A percentile compares a stretch with the other conserved stretches of the same genome.
These are phyloP conservation scores for Eciton burchellii DNA, from an alignment of 1,140 invertebrate species.

Conservation along the genomic window DNA sequence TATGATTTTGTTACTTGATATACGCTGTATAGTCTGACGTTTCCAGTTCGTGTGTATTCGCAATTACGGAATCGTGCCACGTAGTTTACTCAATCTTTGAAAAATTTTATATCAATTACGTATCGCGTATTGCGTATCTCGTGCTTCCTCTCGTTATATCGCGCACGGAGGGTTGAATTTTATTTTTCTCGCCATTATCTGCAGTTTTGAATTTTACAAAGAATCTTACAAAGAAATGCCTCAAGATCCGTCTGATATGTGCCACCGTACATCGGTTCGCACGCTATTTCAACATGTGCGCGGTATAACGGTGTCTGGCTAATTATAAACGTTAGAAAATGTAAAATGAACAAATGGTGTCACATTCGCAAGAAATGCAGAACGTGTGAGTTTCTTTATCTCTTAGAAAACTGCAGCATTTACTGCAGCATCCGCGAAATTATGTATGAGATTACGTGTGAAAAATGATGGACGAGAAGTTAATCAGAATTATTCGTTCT, in stretches of 20 bases:
- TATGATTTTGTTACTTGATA: conserved; percentile 28
- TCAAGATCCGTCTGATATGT: not conserved
- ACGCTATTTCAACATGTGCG: conserved; percentile 8
- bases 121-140: not conserved
- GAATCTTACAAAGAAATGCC: not conserved
- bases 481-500: not conserved
- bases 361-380: not conserved
- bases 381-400: not conserved
- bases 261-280: not conserved
- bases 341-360: conserved; percentile 16
- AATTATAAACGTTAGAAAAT: conserved; percentile 40
- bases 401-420: not conserved
- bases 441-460: no score
- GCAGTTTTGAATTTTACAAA: not conserved
- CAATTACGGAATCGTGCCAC: no score
- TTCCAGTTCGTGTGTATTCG: no score
- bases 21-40: not conserved
- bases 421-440: not conserved
- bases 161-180: not conserved
- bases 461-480: not conserved
- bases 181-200: not conserved
- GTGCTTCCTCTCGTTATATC: no score
- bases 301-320: not conserved
- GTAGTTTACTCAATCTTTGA: not conserved
- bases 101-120: not conserved